Evolutionary conservation across 2,113 vertebrate species (phyloP).

Genomic region (Coturnix japonica): DNA sequence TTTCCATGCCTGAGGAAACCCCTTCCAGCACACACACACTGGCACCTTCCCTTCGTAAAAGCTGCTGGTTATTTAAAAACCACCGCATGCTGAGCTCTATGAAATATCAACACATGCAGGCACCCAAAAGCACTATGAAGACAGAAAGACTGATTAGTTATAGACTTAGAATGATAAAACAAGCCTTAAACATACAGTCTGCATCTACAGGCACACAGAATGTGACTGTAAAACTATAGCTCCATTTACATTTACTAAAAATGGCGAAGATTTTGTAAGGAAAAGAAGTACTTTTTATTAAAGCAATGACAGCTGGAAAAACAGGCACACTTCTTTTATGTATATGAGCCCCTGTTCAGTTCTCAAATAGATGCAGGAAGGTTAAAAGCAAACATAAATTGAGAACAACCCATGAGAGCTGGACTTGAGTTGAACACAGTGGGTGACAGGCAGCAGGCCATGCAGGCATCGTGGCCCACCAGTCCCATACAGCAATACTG

Average conservation of each 20-base stretch:
- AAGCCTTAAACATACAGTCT: not conserved
- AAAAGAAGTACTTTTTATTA: not conserved
- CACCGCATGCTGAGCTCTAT: constrained; percentile 53
- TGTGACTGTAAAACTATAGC: not conserved
- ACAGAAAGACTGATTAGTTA: constrained; percentile 64
- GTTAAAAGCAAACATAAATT: not conserved
- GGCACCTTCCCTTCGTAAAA: constrained; percentile 57
- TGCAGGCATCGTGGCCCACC: not conserved
- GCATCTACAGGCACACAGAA: not conserved
- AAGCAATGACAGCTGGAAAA: constrained; percentile 23
- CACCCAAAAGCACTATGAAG: constrained; percentile 67
- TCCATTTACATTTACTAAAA: not conserved
- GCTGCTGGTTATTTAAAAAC: constrained; percentile 51
- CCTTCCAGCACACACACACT: constrained; percentile 20
- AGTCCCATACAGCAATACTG: fast-evolving
- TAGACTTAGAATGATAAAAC: constrained; percentile 39
- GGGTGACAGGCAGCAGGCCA: not conserved
- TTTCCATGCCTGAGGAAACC: constrained; percentile 49
- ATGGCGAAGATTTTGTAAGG: not conserved
- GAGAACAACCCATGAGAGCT: not conserved
- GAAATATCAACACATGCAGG: constrained; percentile 63
- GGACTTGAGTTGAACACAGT: not conserved
- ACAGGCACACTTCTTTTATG: not conserved
- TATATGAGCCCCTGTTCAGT: not conserved
- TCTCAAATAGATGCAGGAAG: not conserved